Evolutionary conservation across 1,140 invertebrate species (phyloP).

Genomic region (Heliconius eleuchia): DNA sequence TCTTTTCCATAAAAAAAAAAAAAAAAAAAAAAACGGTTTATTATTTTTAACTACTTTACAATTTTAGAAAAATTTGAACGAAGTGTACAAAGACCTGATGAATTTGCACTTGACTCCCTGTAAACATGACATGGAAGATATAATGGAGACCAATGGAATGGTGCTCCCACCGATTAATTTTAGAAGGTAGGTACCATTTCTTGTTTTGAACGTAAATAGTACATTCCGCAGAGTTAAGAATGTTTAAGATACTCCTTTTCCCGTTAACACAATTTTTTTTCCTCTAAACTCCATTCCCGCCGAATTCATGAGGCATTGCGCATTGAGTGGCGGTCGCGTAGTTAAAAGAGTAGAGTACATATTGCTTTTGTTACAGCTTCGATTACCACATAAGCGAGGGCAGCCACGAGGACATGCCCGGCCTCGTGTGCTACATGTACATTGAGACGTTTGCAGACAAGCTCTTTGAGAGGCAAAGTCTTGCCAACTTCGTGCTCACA

Average conservation of each 20-base stretch:
- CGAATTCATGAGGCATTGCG: no score
- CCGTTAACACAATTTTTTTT: no score
- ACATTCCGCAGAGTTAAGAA: no score
- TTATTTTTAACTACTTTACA: no score
- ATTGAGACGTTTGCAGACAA: slow-evolving; percentile 67
- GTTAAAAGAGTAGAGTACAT: background rate
- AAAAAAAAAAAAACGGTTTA: no score
- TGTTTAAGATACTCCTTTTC: no score
- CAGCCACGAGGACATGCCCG: slow-evolving; percentile 72
- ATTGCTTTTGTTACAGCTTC: slow-evolving; percentile 61
- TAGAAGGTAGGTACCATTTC: slow-evolving; percentile 46
- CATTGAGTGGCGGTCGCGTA: background rate
- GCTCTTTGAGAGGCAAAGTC: slow-evolving; percentile 53
- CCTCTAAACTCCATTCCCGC: no score
- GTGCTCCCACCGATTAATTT: slow-evolving; percentile 65
- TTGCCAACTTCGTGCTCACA: slow-evolving; percentile 77
- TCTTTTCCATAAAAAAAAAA: no score
- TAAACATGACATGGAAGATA: slow-evolving; percentile 63
- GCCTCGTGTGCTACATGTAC: slow-evolving; percentile 78
- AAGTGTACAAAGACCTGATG: slow-evolving; percentile 60
- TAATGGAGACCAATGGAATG: slow-evolving; percentile 64
- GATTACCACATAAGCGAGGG: slow-evolving; percentile 80
- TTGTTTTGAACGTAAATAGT: background rate
- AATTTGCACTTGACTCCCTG: slow-evolving; percentile 63
- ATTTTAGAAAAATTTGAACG: slow-evolving; percentile 62